Percentiles rank a stretch among this genome's conserved stretches.
These are phyloP conservation scores for Carabus problematicus DNA, from an alignment of 2,888 invertebrate genomes.

Conservation along the genomic window DNA sequence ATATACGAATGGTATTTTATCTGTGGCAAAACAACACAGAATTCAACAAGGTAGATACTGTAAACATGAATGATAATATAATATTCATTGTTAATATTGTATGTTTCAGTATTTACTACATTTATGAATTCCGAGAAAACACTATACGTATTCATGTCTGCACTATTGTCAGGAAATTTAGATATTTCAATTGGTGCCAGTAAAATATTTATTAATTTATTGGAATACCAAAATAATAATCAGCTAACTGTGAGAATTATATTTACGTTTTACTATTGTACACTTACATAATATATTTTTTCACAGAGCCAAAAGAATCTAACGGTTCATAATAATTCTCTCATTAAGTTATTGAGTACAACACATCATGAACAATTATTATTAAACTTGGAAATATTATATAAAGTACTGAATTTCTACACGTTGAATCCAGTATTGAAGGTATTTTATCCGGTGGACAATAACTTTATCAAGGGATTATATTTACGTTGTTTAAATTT, in stretches of 20 bases:
- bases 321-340: conserved; percentile 1
- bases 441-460: conserved; percentile 15
- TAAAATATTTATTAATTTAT: conserved; percentile 18
- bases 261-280: neutral
- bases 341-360: conserved; percentile 15
- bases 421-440: conserved; percentile 13
- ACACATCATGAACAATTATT: conserved; percentile 2
- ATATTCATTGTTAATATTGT: conserved; percentile 8
- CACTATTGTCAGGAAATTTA: conserved; percentile 15
- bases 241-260: conserved; percentile 9
- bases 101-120: conserved; percentile 17
- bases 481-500: conserved; percentile 29
- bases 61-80: too few relatives aligned
- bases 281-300: neutral
- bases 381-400: conserved; percentile 26
- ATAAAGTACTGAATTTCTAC: conserved; percentile 6
- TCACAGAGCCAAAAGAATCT: conserved; percentile 16
- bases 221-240: conserved; percentile 20
- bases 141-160: neutral
- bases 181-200: conserved; percentile 17
- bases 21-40: conserved; percentile 1
- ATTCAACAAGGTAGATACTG: neutral
- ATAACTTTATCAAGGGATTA: conserved; percentile 16
- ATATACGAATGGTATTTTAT: conserved; percentile 9
- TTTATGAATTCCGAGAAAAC: conserved; percentile 26